These are phyloP conservation scores for Paratilapia polleni DNA, from an alignment of 2,113 vertebrate genomes.

Conservation along the genomic window DNA sequence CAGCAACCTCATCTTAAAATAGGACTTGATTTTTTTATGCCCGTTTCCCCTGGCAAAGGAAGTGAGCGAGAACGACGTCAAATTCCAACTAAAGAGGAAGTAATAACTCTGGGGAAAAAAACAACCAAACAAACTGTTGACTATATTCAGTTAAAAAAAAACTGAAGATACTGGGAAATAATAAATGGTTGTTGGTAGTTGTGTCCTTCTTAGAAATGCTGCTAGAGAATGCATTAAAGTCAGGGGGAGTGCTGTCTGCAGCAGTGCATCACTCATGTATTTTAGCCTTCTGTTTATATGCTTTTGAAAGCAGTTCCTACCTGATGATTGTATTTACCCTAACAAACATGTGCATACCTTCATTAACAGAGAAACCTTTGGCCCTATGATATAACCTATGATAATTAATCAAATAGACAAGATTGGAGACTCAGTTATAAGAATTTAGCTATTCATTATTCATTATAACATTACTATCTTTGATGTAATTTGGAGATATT, in stretches of 20 bases:
- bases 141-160: neutral
- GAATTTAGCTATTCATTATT: neutral
- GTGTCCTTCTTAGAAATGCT: neutral
- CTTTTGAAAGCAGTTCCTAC: too few relatives aligned
- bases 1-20: constrained; percentile 56
- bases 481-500: neutral
- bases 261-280: neutral
- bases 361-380: neutral
- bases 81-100: constrained; percentile 23
- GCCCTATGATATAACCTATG: neutral
- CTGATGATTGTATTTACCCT: neutral
- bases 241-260: neutral
- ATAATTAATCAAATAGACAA: neutral
- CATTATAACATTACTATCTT: fast-evolving
- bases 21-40: constrained; percentile 23
- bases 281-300: neutral
- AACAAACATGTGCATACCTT: fast-evolving
- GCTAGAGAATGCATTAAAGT: neutral
- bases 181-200: neutral
- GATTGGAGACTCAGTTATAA: neutral
- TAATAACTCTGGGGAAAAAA: neutral
- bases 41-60: constrained; percentile 17
- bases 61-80: neutral
- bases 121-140: neutral
- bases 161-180: neutral